Percentiles rank a stretch among this genome's conserved stretches.
phyloP scores from a whole-genome alignment of 2,888 invertebrate genomes.

The Myopa testacea region DNA sequence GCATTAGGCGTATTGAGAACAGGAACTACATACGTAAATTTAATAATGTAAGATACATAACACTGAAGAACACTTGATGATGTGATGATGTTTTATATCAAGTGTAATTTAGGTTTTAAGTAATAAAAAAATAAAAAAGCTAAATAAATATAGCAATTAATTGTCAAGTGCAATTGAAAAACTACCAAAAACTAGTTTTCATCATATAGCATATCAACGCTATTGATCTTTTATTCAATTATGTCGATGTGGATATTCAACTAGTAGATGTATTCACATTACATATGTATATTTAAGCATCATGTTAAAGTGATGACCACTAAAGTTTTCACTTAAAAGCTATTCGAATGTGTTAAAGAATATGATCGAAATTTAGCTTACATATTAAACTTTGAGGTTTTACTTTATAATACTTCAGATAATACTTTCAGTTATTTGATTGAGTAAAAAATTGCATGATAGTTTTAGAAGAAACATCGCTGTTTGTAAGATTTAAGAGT shows the following conservation, averaged over 20 bases:
- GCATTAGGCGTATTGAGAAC: constrained; percentile 37
- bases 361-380: too few relatives aligned
- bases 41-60: background rate
- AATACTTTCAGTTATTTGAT: constrained; percentile 45
- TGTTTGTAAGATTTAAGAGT: background rate
- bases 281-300: too few relatives aligned
- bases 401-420: too few relatives aligned
- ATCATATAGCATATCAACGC: background rate
- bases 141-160: constrained; percentile 34
- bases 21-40: background rate
- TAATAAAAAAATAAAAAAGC: constrained; percentile 1
- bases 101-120: constrained; percentile 35
- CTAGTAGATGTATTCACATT: too few relatives aligned
- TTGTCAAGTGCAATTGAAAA: constrained; percentile 31
- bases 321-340: too few relatives aligned
- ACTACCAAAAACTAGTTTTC: constrained; percentile 24
- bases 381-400: too few relatives aligned
- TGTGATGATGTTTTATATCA: constrained; percentile 28
- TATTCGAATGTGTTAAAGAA: too few relatives aligned
- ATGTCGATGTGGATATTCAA: too few relatives aligned
- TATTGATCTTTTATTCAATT: background rate
- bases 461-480: constrained; percentile 45
- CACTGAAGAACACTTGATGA: constrained; percentile 31
- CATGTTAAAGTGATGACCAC: too few relatives aligned
- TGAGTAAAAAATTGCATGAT: constrained; percentile 59